Percentiles rank a stretch among this genome's conserved stretches.
These are phyloP conservation scores for Urocyon cinereoargenteus DNA, from an alignment of 2,797 vertebrate species.

Conservation along the genomic window DNA sequence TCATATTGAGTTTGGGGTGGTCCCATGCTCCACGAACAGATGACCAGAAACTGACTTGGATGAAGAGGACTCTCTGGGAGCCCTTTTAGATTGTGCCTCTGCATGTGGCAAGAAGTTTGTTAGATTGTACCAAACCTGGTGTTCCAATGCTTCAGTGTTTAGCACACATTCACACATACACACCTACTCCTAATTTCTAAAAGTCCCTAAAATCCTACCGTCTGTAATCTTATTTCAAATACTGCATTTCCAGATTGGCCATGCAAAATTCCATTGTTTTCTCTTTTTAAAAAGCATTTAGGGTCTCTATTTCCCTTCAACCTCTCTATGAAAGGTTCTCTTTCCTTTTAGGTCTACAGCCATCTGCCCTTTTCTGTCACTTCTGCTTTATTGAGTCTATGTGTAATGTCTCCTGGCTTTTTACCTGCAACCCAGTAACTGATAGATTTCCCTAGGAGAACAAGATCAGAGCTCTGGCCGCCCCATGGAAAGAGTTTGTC, in stretches of 20 bases:
- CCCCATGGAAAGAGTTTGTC: background rate
- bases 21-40: background rate
- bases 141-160: background rate
- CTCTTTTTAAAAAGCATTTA: background rate
- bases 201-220: background rate
- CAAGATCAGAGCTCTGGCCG: background rate
- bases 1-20: background rate
- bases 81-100: background rate
- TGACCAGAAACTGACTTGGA: background rate
- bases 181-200: background rate
- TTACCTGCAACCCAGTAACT: background rate
- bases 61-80: background rate
- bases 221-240: constrained; percentile 4
- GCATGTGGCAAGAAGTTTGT: background rate
- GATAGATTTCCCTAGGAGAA: background rate
- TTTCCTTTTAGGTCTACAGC: background rate
- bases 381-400: background rate
- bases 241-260: background rate
- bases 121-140: background rate
- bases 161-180: background rate
- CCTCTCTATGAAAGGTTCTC: background rate
- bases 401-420: too few species aligned
- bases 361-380: background rate
- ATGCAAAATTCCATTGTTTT: background rate
- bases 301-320: background rate